Evolutionary conservation across 2,888 invertebrate species (phyloP), one percentile per base, ranked within the genome.

Genomic region (Drosophila hamatofila): DNA sequence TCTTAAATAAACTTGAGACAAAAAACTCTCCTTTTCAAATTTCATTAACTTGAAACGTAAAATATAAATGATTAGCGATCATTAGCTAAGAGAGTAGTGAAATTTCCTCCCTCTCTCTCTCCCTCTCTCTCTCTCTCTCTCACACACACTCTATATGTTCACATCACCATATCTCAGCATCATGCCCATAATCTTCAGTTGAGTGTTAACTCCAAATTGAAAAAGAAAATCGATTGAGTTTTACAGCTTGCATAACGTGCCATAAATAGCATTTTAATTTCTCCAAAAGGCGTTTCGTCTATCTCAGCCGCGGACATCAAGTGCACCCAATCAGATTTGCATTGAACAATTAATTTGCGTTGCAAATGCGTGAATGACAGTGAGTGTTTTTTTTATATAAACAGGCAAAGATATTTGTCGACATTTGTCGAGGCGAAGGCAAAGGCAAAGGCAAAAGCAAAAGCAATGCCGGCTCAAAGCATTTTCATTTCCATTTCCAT

Each of bases 381-480:
- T 30, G 61, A 74, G 63, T 57, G 60, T 55, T 30, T 42, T 30
- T 7, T 23, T 23, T 42, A 16, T 30, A 41, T 21, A 72, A 61
- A 70, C 67, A 2, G 2, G 6, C 35, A 37, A 67, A 82, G 80
- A 73, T 59, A 55, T 39, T 62, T 46, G 61, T 52, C 48, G 61
- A 16, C 30, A 18, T 48, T 51, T 61, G 25, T 23, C 42, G 21
- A 23, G 33, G 33, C 44, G 51, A 66, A 72, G 59, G 72, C 41
- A 18, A 39, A 42, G 7, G 14, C 42, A 42, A 25, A 16, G 16
- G 33, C 37, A 46, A 25, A 46, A 23, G 33, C 37, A 56, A 67
- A 73, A 48, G 57, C 60, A 62, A 61, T 44, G 60, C 70, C 77
- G 77, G 72, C 72, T 72, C 14, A 42, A 61, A 39, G 25, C 61